phyloP scores from a whole-genome alignment of 2,797 vertebrate species.

The Hyperoplus immaculatus region DNA sequence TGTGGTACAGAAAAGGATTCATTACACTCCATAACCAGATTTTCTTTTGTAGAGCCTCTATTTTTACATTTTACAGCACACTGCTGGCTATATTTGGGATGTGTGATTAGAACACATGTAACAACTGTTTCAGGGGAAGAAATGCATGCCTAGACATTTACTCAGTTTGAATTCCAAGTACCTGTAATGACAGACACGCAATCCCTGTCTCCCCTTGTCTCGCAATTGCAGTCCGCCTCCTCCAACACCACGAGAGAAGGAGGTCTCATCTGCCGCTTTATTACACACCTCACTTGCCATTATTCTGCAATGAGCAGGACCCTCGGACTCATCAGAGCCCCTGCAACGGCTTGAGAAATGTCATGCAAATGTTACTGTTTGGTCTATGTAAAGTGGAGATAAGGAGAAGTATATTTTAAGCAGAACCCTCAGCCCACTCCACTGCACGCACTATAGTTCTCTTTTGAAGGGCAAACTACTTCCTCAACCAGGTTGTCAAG shows the following conservation, averaged over 20 bases:
- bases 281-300: constrained; percentile 81
- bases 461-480: constrained; percentile 67
- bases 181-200: constrained; percentile 23
- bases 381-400: constrained; percentile 42
- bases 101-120: neutral
- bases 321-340: constrained; percentile 63
- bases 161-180: constrained; percentile 10
- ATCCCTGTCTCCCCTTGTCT: neutral
- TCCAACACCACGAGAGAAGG: constrained; percentile 47
- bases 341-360: constrained; percentile 50
- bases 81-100: constrained; percentile 9
- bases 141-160: constrained; percentile 11
- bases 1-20: too few relatives aligned
- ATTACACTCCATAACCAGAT: too few relatives aligned
- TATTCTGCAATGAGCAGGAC: constrained; percentile 68
- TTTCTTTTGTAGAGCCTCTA: neutral
- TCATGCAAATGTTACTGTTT: constrained; percentile 73
- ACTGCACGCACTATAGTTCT: constrained; percentile 36
- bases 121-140: constrained; percentile 17
- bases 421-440: constrained; percentile 17
- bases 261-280: constrained; percentile 72
- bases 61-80: neutral
- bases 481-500: constrained; percentile 24
- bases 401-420: constrained; percentile 25
- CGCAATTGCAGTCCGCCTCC: constrained; percentile 4